Base-by-base conservation (phyloP, 2,113 vertebrate species). In the Nansenia antarctica region DNA sequence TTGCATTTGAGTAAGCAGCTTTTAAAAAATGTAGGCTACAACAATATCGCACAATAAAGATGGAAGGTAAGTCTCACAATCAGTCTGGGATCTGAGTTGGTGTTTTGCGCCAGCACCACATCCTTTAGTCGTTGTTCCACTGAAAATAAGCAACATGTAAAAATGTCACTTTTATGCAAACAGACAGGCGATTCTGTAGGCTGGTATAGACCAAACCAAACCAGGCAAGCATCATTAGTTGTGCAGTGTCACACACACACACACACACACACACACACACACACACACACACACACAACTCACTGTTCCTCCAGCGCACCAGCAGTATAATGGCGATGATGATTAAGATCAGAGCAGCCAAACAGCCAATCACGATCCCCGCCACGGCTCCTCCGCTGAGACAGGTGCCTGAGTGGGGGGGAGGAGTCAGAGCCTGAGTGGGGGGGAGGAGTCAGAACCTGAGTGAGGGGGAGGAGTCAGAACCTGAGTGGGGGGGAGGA, bases 341-440 rank as follows among this genome's bases (percentile, higher is more conserved):
- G n/a, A 93, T 87, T 62, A 93, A 78, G 49, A 93, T 31, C 20
- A 90, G 12, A 7, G 79, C 82, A 27, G 92, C 72, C 61, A 90
- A 71, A 61, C 73, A 84, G 68, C 87, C 91, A 20, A 93, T 86
- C 58, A 91, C 92, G n/a, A 92, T 91, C 67, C 90, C 92, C 30
- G 78, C 91, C 35, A 93, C 90, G 55, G 90, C 91, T 1, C 88
- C 91, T 24, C 0, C 86, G 30, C 81, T 72, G 9, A 93, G 82
- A 80, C 92, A 93, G 0, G 65, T 67, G 37, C 66, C 92, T 93
- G 83, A 63, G 77, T 81, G 1, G 68, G 39, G 80, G 65, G 70
- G 27, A 74, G 26, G 52, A 69, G 69, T 70, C 69, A 70, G 42
- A n/a, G 47, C 5, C 2, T 7, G 47, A 24, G 47, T 3, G 47